A percentile compares a stretch with the other conserved stretches of the same genome.
Conservation (phyloP, 2,113 vertebrate genomes). For the Leptobrachium leishanense region DNA sequence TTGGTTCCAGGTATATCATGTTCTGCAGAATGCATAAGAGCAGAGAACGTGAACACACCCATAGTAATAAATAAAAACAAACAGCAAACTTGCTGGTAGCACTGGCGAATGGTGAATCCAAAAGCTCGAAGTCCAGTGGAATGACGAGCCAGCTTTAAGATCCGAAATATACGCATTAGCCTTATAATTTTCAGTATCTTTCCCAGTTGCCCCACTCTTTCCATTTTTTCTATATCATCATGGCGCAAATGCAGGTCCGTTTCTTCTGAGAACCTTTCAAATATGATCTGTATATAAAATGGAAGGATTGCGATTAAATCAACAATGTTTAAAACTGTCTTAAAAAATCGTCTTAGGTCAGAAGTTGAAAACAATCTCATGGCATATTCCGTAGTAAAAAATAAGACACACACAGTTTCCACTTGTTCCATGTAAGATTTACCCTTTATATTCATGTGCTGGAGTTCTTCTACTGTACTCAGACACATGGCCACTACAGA, state of each 20-base stretch:
- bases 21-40: conserved; percentile 86
- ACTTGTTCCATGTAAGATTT: conserved; percentile 72
- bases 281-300: conserved; percentile 83
- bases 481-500: conserved; percentile 79
- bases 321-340: conserved; percentile 72
- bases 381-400: conserved; percentile 77
- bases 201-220: conserved; percentile 84
- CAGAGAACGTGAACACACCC: conserved; percentile 89
- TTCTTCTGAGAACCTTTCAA: conserved; percentile 71
- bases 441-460: conserved; percentile 55
- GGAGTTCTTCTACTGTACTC: conserved; percentile 79
- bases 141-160: conserved; percentile 86
- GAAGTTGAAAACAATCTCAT: conserved; percentile 72
- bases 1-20: conserved; percentile 80
- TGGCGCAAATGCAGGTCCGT: conserved; percentile 64
- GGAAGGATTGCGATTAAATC: conserved; percentile 84
- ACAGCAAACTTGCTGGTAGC: conserved; percentile 90
- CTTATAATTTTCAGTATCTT: conserved; percentile 88
- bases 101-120: conserved; percentile 88
- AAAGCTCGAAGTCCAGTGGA: conserved; percentile 88
- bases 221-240: conserved; percentile 81
- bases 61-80: conserved; percentile 87
- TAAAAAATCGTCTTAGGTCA: conserved; percentile 65
- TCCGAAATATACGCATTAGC: conserved; percentile 88
- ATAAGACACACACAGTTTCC: conserved; percentile 75